Evolutionary conservation across 2,888 invertebrate species (phyloP), one percentile per base, ranked within the genome.

Genomic region (Dasypogon diadema): DNA sequence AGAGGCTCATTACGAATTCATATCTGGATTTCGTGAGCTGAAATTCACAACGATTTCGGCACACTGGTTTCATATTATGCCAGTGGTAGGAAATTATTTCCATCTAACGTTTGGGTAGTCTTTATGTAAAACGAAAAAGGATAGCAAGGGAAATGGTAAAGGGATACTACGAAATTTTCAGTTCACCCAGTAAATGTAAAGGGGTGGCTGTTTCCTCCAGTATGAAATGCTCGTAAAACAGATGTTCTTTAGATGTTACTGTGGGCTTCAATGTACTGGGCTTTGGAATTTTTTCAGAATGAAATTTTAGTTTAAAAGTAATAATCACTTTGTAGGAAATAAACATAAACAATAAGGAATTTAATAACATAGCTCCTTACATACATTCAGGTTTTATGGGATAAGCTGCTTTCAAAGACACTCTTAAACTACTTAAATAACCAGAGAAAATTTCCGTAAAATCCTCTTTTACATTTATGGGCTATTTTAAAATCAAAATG

Each of bases 1-100:
- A 42, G 46, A 60, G 70, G 34, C 75, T 75, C 68, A 75, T 75
- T 70, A 70, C 70, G 70, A 70, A 75, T 75, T 75, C 75, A 75
- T 75, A 75, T 63, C 75, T 70, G 75, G 24, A 75, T 48, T 58
- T 70, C 75, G 56, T 58, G 34, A 54, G 58, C 56, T 70, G 70
- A 60, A 75, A 75, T 75, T 75, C 70, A 37, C 60, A 58, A 70
- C 46, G 58, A 75, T 68, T 75, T 60, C 48, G 68, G 51, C n/a
- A 42, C 63, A 63, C 37, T 63, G 63, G 63, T 63, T 63, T 63
- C 42, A 51, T 2, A 51, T 16, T 51, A 12, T 51, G 18, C 21
- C 16, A 21, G 18, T 16, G 18, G 21, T 16, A 3, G 51, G 18
- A 51, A 51, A 51, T 21, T 51, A 51, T 21, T 51, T 51, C 51